Conservation (phyloP, 2,113 vertebrate genomes). For the Fulica atra region DNA sequence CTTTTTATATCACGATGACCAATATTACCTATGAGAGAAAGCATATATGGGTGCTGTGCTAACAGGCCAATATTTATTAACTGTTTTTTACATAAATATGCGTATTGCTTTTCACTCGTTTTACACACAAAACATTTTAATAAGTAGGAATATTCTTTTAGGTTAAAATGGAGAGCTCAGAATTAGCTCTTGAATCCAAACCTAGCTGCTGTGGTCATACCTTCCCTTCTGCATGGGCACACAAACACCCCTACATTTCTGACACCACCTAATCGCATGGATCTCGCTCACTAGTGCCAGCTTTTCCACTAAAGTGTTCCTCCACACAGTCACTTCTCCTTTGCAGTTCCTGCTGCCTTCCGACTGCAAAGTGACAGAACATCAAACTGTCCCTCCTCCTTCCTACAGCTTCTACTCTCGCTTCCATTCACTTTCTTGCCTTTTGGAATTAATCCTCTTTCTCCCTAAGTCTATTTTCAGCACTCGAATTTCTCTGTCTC, state of each 20-base stretch:
- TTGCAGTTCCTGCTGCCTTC: neutral
- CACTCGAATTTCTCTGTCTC: neutral
- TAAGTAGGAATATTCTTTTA: neutral
- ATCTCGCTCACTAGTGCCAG: neutral
- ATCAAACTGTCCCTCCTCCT: neutral
- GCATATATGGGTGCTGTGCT: neutral
- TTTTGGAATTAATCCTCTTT: neutral
- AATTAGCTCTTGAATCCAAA: neutral
- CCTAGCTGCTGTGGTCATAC: neutral
- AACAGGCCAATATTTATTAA: neutral
- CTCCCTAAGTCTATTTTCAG: neutral
- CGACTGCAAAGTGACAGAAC: neutral
- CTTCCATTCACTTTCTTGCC: neutral
- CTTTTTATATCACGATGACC: neutral
- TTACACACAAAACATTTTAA: neutral
- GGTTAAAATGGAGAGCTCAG: neutral
- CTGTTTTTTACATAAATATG: neutral
- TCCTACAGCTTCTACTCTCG: neutral
- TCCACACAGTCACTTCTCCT: neutral
- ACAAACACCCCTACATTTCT: neutral
- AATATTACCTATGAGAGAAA: neutral
- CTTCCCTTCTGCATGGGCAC: neutral
- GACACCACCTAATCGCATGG: neutral
- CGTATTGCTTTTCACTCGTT: neutral
- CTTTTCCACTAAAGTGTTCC: neutral